Evolutionary conservation across 2,888 invertebrate genomes (phyloP).

Genomic region (Uropetala carovei): DNA sequence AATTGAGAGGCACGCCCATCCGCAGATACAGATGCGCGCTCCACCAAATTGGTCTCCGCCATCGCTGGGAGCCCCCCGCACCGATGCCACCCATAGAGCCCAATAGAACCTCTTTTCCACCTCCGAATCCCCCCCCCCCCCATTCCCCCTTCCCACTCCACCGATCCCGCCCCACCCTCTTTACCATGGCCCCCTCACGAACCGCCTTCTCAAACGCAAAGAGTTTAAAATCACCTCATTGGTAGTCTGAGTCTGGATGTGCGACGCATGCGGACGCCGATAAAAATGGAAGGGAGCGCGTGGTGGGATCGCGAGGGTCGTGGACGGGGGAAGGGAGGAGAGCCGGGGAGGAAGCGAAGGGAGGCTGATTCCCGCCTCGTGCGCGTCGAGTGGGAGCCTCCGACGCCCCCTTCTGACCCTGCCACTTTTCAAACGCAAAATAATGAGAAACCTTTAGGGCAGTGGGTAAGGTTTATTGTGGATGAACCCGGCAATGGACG

Average conservation of each 20-base stretch:
- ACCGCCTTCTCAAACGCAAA: background rate
- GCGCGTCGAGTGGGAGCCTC: background rate
- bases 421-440: no score
- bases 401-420: background rate
- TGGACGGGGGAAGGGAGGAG: background rate
- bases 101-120: background rate
- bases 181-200: background rate
- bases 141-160: background rate
- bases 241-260: slow-evolving; percentile 33
- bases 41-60: background rate
- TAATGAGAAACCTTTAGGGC: no score
- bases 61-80: background rate
- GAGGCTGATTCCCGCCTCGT: background rate
- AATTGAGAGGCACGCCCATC: background rate
- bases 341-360: background rate
- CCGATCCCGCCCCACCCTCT: background rate
- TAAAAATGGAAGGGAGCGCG: slow-evolving; percentile 30
- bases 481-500: no score
- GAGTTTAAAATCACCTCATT: slow-evolving; percentile 63
- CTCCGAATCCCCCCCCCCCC: background rate
- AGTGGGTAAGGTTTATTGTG: no score
- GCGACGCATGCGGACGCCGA: slow-evolving; percentile 55
- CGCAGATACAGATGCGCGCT: background rate
- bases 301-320: background rate
- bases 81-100: background rate